These are phyloP conservation scores for Drosophila subpulchrella DNA, from an alignment of 1,140 invertebrate genomes.

Conservation along the genomic window DNA sequence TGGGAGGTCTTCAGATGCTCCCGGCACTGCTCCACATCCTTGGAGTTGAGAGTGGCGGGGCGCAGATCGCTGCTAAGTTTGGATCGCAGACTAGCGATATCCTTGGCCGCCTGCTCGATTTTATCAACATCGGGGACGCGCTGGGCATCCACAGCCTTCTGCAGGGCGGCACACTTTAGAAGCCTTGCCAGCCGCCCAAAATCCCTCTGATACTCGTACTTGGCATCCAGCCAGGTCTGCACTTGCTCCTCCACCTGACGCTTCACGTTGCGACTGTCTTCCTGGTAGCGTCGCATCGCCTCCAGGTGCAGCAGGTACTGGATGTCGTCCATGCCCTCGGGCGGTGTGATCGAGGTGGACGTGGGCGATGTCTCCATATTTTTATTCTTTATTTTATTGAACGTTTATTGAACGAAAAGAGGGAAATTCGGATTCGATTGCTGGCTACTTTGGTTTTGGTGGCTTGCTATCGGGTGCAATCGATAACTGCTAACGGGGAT, in stretches of 20 bases:
- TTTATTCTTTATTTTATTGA: background rate
- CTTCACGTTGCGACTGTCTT: conserved; percentile 49
- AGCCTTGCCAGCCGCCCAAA: conserved; percentile 34
- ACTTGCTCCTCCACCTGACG: conserved; percentile 69
- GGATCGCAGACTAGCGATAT: background rate
- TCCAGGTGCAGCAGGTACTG: conserved; percentile 66
- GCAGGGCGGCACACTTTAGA: conserved; percentile 26
- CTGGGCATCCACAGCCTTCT: conserved; percentile 15
- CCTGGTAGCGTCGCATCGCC: conserved; percentile 55
- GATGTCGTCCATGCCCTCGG: conserved; percentile 50
- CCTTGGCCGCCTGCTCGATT: background rate
- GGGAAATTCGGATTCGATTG: conserved; percentile 12
- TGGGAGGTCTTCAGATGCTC: conserved; percentile 28
- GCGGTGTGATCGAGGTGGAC: background rate
- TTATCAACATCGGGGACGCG: background rate
- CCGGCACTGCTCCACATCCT: conserved; percentile 26
- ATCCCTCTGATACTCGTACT: conserved; percentile 52
- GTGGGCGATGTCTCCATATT: conserved; percentile 13
- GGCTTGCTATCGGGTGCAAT: background rate
- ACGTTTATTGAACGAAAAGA: background rate
- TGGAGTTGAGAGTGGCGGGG: conserved; percentile 3
- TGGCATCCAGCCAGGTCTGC: conserved; percentile 43
- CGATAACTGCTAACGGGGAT: conserved; percentile 6
- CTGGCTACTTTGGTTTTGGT: background rate
- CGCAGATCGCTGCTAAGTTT: conserved; percentile 34